Evolutionary conservation across 2,888 invertebrate genomes (phyloP).

Genomic region (Orthonevra nobilis): DNA sequence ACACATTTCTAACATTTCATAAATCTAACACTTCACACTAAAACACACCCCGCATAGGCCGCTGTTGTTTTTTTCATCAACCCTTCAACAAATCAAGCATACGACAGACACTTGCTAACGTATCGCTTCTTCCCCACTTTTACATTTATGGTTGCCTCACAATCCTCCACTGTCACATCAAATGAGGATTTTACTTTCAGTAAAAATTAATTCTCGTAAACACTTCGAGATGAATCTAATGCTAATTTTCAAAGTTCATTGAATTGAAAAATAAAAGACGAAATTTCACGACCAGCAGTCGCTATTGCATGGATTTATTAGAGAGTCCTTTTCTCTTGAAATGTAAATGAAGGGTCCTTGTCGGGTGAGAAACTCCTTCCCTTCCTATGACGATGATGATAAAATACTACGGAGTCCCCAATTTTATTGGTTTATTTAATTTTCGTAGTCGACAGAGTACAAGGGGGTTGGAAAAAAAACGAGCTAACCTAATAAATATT

Average conservation of each 20-base stretch:
- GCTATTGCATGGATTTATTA: not conserved
- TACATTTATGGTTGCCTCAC: too few relatives aligned
- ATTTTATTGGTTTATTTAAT: slow-evolving; percentile 53
- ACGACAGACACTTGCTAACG: too few relatives aligned
- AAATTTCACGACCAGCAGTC: not conserved
- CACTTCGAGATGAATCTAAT: slow-evolving; percentile 44
- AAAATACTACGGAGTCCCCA: slow-evolving; percentile 24
- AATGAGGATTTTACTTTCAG: slow-evolving; percentile 10
- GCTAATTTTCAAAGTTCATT: slow-evolving; percentile 43
- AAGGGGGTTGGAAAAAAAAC: too few relatives aligned
- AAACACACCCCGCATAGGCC: too few relatives aligned
- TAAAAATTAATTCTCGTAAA: slow-evolving; percentile 46
- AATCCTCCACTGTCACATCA: slow-evolving; percentile 4
- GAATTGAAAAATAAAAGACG: slow-evolving; percentile 30
- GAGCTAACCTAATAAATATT: slow-evolving; percentile 36
- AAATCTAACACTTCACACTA: too few relatives aligned
- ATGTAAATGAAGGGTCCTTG: slow-evolving; percentile 35
- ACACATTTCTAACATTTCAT: too few relatives aligned
- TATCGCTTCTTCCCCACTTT: too few relatives aligned
- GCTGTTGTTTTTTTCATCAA: too few relatives aligned
- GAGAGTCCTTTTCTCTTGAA: slow-evolving; percentile 24
- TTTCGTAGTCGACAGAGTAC: slow-evolving; percentile 20
- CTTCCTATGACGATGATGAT: slow-evolving; percentile 13
- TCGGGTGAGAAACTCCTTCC: too few relatives aligned
- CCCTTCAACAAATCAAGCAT: too few relatives aligned